Percentiles rank a stretch among this genome's conserved stretches.
Evolutionary conservation across 2,797 vertebrate species (phyloP).

Genomic region (Coluber constrictor): DNA sequence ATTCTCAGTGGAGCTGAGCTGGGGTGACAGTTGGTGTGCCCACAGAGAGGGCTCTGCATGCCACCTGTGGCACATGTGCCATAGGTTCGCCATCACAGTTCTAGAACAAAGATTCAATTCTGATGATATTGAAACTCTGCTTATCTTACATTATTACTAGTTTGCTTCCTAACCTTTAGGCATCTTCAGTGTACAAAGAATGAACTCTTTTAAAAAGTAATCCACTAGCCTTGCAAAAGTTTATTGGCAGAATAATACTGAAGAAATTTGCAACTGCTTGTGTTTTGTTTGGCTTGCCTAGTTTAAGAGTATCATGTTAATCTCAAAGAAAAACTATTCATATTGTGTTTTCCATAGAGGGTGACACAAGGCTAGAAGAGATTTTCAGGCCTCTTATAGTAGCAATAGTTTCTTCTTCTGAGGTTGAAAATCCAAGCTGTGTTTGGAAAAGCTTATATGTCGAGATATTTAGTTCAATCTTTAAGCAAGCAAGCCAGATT

Average conservation of each 20-base stretch:
- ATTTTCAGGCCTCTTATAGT: conserved; percentile 32
- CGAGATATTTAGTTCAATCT: conserved; percentile 35
- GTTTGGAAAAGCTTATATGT: conserved; percentile 40
- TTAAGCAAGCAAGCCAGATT: conserved; percentile 45
- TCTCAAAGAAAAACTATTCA: conserved; percentile 21
- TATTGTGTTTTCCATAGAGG: conserved; percentile 19
- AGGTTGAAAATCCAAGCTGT: conserved; percentile 35
- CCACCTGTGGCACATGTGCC: no score
- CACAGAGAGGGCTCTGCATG: no score
- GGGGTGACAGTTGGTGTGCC: no score
- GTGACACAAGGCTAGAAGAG: conserved; percentile 8
- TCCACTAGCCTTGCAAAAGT: conserved; percentile 9
- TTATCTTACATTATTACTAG: background rate
- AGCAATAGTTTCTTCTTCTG: conserved; percentile 8
- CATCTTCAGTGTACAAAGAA: background rate
- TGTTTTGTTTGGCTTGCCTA: conserved; percentile 48
- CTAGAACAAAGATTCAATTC: background rate
- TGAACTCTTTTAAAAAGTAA: conserved; percentile 34
- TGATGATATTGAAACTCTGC: background rate
- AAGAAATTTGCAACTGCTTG: conserved; percentile 34
- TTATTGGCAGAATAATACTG: conserved; percentile 27
- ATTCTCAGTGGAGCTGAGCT: no score
- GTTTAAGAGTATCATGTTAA: conserved; percentile 45
- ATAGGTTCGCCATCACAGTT: background rate
- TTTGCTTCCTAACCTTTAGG: conserved; percentile 22